These are phyloP conservation scores for Strigamia maritima DNA, from an alignment of 2,888 invertebrate species.

Conservation along the genomic window DNA sequence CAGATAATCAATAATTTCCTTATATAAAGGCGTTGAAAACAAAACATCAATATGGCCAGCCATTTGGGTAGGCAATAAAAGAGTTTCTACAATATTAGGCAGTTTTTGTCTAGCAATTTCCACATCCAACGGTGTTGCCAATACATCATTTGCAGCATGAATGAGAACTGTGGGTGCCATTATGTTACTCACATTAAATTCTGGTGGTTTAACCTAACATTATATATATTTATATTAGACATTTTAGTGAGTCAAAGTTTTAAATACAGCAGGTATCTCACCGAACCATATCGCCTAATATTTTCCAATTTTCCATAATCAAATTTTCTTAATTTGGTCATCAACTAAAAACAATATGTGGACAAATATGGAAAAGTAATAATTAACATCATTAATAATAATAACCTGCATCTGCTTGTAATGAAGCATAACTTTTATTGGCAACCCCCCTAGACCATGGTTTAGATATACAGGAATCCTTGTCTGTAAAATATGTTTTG, in stretches of 20 bases:
- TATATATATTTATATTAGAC: not conserved
- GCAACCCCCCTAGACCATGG: not conserved
- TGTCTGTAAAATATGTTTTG: not conserved
- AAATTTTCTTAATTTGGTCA: not conserved
- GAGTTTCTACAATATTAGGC: not conserved
- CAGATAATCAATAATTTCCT: not conserved
- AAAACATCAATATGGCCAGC: not conserved
- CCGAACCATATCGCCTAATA: not conserved
- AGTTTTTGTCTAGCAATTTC: not conserved
- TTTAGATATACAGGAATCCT: not conserved
- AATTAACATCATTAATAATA: too few species aligned
- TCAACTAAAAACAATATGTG: too few species aligned
- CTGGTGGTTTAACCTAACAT: not conserved
- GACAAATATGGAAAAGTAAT: too few species aligned
- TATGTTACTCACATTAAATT: not conserved
- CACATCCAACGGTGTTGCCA: not conserved
- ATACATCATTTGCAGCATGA: not conserved
- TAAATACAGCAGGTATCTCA: not conserved
- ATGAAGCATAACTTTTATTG: not conserved
- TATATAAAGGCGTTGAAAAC: not conserved
- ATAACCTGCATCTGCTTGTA: not conserved
- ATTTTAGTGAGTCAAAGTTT: not conserved
- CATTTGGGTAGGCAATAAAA: not conserved
- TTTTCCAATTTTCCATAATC: not conserved
- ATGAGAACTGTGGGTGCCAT: not conserved